Base-by-base conservation (phyloP, 2,797 vertebrate genomes). In the Falco concolor region DNA sequence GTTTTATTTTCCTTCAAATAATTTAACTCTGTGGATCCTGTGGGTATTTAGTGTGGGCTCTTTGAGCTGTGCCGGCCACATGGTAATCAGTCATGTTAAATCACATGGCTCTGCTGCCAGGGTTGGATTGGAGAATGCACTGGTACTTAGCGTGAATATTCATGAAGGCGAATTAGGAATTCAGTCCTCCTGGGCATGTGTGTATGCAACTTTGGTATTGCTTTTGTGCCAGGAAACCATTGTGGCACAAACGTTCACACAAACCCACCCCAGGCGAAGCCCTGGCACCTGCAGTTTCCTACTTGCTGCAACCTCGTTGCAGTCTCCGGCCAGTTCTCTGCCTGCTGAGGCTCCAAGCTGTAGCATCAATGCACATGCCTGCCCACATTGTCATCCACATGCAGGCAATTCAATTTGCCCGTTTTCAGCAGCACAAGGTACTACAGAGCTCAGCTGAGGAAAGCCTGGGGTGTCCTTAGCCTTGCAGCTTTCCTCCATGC, bases 1-100 rank as follows among this genome's bases (percentile, higher is more conserved):
- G 79, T 61, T 64, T 12, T 60, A 9, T 93, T 92, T 97, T 64
- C 89, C 70, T 94, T 94, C 96, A 94, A 96, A 95, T 87, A 90
- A 96, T 93, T 96, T 86, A 93, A 95, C 91, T 95, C 69, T 47
- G 32, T 57, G 90, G 72, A 75, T 93, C 92, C 95, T 91, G 89
- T 50, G 93, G 93, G 92, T 94, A 81, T 95, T 95, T n/a, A 10
- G 79, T 8, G 69, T 2, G 52, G 87, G 89, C 60, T 95, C 53
- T 56, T 73, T 68, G 93, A 87, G 93, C 60, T 67, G 86, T 38
- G 86, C 5, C 42, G 90, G 92, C 82, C 92, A 70, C 90, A 32
- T 42, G 79, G 90, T 30, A 65, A 95, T 95, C 87, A 67, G 75
- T 94, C 93, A 92, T 3, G 42, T 77, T 75, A 57, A 69, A 92